phyloP scores from a whole-genome alignment of 2,888 invertebrate genomes.

The Drosophila nigritarsus region DNA sequence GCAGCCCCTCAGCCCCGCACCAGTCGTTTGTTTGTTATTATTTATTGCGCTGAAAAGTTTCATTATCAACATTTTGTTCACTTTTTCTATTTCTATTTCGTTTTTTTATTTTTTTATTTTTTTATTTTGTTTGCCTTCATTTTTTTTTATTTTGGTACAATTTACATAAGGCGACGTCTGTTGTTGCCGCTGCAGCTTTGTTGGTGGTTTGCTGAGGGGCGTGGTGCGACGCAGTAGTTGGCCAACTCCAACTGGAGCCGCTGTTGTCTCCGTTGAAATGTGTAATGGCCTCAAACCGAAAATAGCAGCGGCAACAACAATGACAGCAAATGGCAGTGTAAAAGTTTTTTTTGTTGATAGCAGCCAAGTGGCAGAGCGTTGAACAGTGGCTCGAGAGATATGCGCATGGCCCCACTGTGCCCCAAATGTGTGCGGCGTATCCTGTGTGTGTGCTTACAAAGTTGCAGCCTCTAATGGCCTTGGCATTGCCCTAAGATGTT shows the following conservation, averaged over 20 bases:
- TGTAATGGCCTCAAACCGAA: slow-evolving; percentile 56
- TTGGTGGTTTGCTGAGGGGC: slow-evolving; percentile 18
- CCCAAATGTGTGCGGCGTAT: neutral
- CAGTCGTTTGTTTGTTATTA: slow-evolving; percentile 57
- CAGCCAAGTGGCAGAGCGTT: slow-evolving; percentile 58
- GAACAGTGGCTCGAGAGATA: slow-evolving; percentile 17
- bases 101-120: slow-evolving; percentile 7
- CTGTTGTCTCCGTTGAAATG: slow-evolving; percentile 46
- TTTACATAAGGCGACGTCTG: slow-evolving; percentile 73
- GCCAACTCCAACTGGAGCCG: slow-evolving; percentile 20
- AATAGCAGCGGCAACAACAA: slow-evolving; percentile 55
- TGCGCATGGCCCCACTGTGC: neutral
- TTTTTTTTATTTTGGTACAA: slow-evolving; percentile 48
- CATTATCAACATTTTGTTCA: slow-evolving; percentile 65
- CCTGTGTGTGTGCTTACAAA: slow-evolving; percentile 34
- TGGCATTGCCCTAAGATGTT: slow-evolving; percentile 38
- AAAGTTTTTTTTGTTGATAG: slow-evolving; percentile 71
- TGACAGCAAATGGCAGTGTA: slow-evolving; percentile 75
- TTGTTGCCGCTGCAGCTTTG: slow-evolving; percentile 66
- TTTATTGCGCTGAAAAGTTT: slow-evolving; percentile 78
- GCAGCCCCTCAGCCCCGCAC: neutral
- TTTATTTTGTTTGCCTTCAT: slow-evolving; percentile 4
- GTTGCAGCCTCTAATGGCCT: slow-evolving; percentile 44
- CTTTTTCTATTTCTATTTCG: slow-evolving; percentile 9
- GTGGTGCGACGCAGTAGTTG: neutral